Evolutionary conservation across 1,140 invertebrate species (phyloP).

Genomic region (Procambarus clarkii): DNA sequence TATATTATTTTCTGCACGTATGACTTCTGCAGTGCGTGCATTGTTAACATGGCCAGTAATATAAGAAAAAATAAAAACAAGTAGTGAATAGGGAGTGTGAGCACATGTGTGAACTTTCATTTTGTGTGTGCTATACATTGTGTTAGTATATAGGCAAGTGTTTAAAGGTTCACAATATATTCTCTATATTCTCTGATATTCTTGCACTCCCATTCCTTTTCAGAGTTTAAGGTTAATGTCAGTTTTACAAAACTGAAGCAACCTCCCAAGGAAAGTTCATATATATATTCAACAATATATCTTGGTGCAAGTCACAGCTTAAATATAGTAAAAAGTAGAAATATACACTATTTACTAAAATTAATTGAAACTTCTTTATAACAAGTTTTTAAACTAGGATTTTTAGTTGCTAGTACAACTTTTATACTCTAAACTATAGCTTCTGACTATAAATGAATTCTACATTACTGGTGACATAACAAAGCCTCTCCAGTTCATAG

Average conservation of each 20-base stretch:
- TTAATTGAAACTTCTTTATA: not conserved
- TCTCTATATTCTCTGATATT: not conserved
- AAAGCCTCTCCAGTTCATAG: constrained; percentile 2
- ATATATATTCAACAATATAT: constrained; percentile 17
- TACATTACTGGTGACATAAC: constrained; percentile 15
- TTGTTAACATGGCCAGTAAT: too few species aligned
- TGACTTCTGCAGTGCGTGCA: too few species aligned
- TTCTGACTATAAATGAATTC: constrained; percentile 8
- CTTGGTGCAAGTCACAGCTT: constrained; percentile 12
- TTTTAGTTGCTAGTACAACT: constrained; percentile 19
- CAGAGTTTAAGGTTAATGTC: not conserved
- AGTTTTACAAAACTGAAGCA: not conserved
- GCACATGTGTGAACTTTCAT: too few species aligned
- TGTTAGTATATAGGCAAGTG: too few species aligned
- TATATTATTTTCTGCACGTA: too few species aligned
- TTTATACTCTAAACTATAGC: not conserved
- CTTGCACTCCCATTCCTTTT: not conserved
- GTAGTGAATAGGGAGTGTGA: too few species aligned
- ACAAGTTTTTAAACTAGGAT: constrained; percentile 8
- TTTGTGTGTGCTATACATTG: too few species aligned
- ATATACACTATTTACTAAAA: constrained; percentile 37
- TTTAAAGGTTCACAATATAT: not conserved
- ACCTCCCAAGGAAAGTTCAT: constrained; percentile 16
- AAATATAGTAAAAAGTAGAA: constrained; percentile 21
- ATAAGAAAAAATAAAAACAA: too few species aligned